phyloP scores from a whole-genome alignment of 2,797 vertebrate genomes.

The Podarcis siculus region DNA sequence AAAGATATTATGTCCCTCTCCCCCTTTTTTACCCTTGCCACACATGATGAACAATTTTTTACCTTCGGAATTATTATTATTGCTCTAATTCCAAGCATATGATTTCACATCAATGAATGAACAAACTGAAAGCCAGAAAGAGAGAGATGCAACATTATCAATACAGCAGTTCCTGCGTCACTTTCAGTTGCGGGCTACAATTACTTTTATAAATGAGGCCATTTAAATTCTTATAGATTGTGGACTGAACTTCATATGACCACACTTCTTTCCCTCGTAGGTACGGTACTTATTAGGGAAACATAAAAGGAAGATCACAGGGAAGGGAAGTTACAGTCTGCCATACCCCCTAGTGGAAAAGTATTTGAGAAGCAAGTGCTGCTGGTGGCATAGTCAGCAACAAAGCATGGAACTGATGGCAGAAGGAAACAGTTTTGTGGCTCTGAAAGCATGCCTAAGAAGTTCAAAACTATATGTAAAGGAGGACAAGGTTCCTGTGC shows the following conservation, averaged over 20 bases:
- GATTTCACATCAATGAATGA: constrained; percentile 55
- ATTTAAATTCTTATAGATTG: constrained; percentile 61
- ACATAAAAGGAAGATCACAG: neutral
- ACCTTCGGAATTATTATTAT: constrained; percentile 1
- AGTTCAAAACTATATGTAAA: neutral
- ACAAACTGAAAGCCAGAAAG: constrained; percentile 43
- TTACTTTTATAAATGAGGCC: constrained; percentile 56
- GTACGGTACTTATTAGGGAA: constrained; percentile 7
- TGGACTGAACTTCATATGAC: constrained; percentile 22
- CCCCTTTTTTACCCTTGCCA: neutral
- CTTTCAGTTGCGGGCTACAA: constrained; percentile 58
- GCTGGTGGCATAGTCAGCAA: constrained; percentile 27
- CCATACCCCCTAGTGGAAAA: constrained; percentile 67
- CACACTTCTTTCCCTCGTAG: constrained; percentile 42
- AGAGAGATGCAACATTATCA: constrained; percentile 43
- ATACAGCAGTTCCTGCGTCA: constrained; percentile 57
- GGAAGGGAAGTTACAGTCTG: constrained; percentile 58
- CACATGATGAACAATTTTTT: neutral
- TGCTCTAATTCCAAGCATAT: constrained; percentile 48
- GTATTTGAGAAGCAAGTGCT: constrained; percentile 61
- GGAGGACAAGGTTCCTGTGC: neutral
- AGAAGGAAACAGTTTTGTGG: constrained; percentile 55
- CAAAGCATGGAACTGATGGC: constrained; percentile 11
- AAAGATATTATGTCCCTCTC: constrained; percentile 55
- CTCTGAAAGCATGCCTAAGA: neutral